These are phyloP conservation scores for Apogon talboti DNA, from an alignment of 2,797 vertebrate genomes.

Conservation along the genomic window DNA sequence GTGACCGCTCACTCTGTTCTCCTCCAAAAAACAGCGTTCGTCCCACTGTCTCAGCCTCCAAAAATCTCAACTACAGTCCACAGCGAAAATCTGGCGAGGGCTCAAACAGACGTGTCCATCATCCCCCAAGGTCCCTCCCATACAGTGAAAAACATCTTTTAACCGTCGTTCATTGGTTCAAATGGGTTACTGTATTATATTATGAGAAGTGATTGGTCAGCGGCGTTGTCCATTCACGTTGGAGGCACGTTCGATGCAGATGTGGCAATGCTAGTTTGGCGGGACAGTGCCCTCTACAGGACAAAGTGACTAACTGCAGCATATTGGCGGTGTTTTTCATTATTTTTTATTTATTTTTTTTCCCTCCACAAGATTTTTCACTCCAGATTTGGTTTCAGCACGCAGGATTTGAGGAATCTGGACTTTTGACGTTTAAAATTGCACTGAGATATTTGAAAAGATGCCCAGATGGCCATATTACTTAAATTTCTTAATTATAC, in stretches of 20 bases:
- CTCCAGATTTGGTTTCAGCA: not conserved
- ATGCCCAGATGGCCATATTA: no score
- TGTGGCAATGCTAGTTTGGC: slow-evolving; percentile 7
- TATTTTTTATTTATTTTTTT: not conserved
- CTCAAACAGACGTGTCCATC: slow-evolving; percentile 69
- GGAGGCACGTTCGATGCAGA: slow-evolving; percentile 37
- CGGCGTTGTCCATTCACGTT: slow-evolving; percentile 11
- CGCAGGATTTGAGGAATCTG: not conserved
- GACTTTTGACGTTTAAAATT: not conserved
- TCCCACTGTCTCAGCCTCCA: slow-evolving; percentile 56
- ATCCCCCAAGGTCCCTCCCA: slow-evolving; percentile 63
- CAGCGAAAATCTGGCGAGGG: slow-evolving; percentile 57
- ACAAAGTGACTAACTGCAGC: not conserved
- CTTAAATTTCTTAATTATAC: no score
- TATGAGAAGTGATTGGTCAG: slow-evolving; percentile 56
- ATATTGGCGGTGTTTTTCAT: not conserved
- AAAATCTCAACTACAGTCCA: slow-evolving; percentile 60
- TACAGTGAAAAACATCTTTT: slow-evolving; percentile 70
- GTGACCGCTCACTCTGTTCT: slow-evolving; percentile 51
- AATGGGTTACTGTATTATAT: slow-evolving; percentile 53
- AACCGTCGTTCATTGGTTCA: slow-evolving; percentile 53
- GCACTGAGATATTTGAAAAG: not conserved
- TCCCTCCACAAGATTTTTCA: no score
- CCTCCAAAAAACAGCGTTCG: slow-evolving; percentile 51
- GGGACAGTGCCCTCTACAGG: slow-evolving; percentile 51